Conservation (phyloP, 2,113 vertebrate species). For the Anarrhichthys ocellatus region DNA sequence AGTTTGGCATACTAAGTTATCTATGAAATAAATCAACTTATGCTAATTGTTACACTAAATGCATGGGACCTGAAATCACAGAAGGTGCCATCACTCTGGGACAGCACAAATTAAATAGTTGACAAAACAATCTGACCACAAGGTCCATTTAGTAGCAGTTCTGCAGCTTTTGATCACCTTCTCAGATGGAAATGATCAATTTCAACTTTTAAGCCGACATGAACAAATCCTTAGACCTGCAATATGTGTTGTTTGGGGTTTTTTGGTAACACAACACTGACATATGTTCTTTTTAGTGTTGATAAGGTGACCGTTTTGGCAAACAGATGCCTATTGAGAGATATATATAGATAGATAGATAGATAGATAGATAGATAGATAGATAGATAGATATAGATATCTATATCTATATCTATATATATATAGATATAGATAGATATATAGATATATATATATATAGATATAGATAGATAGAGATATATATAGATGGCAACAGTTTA, state of each 20-base stretch:
- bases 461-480: no score
- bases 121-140: not conserved
- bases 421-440: no score
- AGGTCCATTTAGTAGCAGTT: not conserved
- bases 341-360: no score
- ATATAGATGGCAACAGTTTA: not conserved
- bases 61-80: not conserved
- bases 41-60: not conserved
- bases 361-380: no score
- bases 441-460: no score
- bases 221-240: not conserved
- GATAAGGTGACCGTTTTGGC: not conserved
- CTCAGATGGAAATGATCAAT: not conserved
- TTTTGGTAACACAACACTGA: not conserved
- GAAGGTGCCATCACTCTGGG: not conserved
- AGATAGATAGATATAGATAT: no score
- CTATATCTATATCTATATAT: no score
- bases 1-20: not conserved
- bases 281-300: not conserved
- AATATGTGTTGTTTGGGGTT: not conserved
- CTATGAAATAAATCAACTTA: conserved; percentile 3
- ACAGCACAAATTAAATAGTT: not conserved
- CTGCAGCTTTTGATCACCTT: conserved; percentile 11
- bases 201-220: not conserved
- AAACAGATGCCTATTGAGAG: not conserved